Conservation (phyloP, 2,113 vertebrate genomes). For the Sminthopsis crassicaudata region DNA sequence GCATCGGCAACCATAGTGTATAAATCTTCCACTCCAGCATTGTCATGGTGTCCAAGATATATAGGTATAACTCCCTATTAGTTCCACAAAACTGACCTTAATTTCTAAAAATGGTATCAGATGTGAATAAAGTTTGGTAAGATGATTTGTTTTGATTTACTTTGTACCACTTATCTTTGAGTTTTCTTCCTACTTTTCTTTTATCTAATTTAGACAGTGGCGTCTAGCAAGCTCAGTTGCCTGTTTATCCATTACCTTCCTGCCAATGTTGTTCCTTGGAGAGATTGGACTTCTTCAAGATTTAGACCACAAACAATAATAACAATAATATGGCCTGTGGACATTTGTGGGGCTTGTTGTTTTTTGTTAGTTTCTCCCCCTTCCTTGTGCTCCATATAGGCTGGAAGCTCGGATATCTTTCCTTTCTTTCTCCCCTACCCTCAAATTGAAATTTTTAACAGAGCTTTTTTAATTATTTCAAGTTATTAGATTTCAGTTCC, state of each 20-base stretch:
- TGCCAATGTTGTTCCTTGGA: constrained; percentile 79
- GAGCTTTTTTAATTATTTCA: not conserved
- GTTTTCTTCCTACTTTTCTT: constrained; percentile 87
- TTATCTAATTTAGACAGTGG: constrained; percentile 87
- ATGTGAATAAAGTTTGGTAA: constrained; percentile 90
- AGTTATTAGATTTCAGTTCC: not conserved
- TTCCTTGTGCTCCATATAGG: constrained; percentile 38
- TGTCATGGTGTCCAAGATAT: constrained; percentile 91
- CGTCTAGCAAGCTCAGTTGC: constrained; percentile 80
- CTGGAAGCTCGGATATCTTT: constrained; percentile 67
- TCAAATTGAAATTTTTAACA: constrained; percentile 65
- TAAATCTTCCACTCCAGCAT: constrained; percentile 92
- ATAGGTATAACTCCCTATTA: constrained; percentile 89
- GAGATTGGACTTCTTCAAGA: constrained; percentile 81
- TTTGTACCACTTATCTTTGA: constrained; percentile 88
- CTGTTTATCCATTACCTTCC: constrained; percentile 84
- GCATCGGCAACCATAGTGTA: constrained; percentile 92
- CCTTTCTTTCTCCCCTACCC: constrained; percentile 45
- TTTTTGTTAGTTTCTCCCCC: constrained; percentile 66
- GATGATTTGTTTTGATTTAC: constrained; percentile 91
- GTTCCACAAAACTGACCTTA: constrained; percentile 92
- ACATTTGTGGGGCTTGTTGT: constrained; percentile 38
- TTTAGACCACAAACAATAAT: constrained; percentile 81
- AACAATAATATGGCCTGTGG: constrained; percentile 76
- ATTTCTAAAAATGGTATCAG: constrained; percentile 92